Percentiles rank a stretch among this genome's conserved stretches.
Conservation (phyloP, 2,888 invertebrate genomes). For the Eurytoma californica region DNA sequence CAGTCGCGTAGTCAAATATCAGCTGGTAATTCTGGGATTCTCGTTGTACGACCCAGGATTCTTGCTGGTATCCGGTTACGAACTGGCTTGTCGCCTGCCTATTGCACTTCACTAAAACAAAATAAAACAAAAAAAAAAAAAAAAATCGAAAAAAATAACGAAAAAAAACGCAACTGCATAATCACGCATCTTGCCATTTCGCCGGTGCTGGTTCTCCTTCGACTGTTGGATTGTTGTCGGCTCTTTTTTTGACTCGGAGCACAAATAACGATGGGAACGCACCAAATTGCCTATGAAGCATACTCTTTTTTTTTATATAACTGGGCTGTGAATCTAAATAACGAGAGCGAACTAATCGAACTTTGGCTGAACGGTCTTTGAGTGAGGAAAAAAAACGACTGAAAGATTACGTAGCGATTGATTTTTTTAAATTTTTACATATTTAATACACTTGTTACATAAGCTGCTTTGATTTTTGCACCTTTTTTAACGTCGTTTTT, state of each 20-base stretch:
- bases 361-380: background rate
- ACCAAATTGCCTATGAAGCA: background rate
- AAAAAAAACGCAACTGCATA: slow-evolving; percentile 46
- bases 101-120: slow-evolving; percentile 57
- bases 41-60: slow-evolving; percentile 84
- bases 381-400: background rate
- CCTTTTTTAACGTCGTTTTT: slow-evolving; percentile 20
- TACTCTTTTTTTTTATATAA: slow-evolving; percentile 27
- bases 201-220: slow-evolving; percentile 70
- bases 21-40: slow-evolving; percentile 98
- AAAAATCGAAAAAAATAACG: slow-evolving; percentile 12
- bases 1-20: slow-evolving; percentile 88
- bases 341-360: slow-evolving; percentile 40
- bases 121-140: slow-evolving; percentile 2
- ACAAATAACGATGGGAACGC: slow-evolving; percentile 4
- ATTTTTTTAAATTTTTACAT: background rate
- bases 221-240: slow-evolving; percentile 48
- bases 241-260: slow-evolving; percentile 25
- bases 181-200: slow-evolving; percentile 70
- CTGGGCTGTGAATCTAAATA: slow-evolving; percentile 17
- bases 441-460: background rate
- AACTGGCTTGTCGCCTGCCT: slow-evolving; percentile 73
- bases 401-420: background rate
- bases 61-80: slow-evolving; percentile 87
- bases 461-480: slow-evolving; percentile 5